These are phyloP conservation scores for Acromyrmex charruanus DNA, from an alignment of 1,140 invertebrate genomes.

Conservation along the genomic window DNA sequence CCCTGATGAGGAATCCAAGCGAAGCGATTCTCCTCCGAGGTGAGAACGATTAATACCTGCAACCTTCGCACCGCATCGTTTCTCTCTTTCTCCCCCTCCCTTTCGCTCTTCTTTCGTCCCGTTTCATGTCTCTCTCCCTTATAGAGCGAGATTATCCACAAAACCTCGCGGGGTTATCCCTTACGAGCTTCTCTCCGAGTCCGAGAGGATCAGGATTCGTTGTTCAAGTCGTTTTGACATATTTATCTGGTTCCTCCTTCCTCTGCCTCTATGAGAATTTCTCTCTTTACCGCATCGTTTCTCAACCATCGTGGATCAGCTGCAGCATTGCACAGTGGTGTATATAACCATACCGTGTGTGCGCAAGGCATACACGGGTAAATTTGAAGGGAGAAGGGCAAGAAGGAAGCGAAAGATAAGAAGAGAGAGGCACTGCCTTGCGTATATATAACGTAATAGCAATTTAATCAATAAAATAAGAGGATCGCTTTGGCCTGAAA, in stretches of 20 bases:
- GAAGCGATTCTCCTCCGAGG: conserved; percentile 47
- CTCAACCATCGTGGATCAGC: conserved; percentile 65
- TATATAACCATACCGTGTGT: conserved; percentile 39
- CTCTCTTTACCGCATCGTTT: conserved; percentile 63
- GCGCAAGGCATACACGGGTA: conserved; percentile 33
- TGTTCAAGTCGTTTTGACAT: conserved; percentile 67
- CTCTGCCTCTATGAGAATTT: conserved; percentile 75
- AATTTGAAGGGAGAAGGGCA: neutral
- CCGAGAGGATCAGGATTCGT: conserved; percentile 60
- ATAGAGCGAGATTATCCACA: conserved; percentile 71
- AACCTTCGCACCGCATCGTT: neutral
- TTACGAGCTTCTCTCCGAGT: conserved; percentile 65
- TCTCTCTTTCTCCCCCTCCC: neutral
- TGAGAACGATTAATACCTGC: conserved; percentile 69
- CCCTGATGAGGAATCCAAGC: conserved; percentile 33
- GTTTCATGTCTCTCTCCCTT: conserved; percentile 58
- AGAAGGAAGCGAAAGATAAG: conserved; percentile 15
- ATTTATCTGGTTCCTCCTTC: conserved; percentile 74
- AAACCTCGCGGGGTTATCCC: conserved; percentile 78
- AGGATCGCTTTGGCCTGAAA: conserved; percentile 75
- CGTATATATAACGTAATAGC: conserved; percentile 82
- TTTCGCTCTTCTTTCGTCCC: neutral
- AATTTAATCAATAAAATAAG: conserved; percentile 85
- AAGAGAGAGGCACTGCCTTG: conserved; percentile 53
- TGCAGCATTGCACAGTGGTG: conserved; percentile 51